Evolutionary conservation across 2,797 vertebrate species (phyloP).

Genomic region (Morus bassanus): DNA sequence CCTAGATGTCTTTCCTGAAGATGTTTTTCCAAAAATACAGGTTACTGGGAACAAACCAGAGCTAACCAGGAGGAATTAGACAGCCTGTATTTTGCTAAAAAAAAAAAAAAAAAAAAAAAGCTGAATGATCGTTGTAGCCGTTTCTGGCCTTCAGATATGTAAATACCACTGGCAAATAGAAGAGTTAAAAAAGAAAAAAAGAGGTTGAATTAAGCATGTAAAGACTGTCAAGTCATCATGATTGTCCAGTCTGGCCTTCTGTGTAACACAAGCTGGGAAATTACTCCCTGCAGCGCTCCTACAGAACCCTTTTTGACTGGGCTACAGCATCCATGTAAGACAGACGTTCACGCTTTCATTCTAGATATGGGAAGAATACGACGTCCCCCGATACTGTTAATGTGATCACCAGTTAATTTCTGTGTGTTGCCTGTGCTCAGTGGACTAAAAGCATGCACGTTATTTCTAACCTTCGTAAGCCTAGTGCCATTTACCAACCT

Average conservation of each 20-base stretch:
- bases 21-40: not conserved
- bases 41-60: not conserved
- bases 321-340: not conserved
- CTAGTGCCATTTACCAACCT: not conserved
- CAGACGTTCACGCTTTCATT: not conserved
- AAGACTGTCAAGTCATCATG: not conserved
- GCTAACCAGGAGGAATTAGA: not conserved
- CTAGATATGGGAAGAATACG: not conserved
- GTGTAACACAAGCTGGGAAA: not conserved
- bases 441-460: not conserved
- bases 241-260: not conserved
- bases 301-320: not conserved
- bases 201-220: not conserved
- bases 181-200: not conserved
- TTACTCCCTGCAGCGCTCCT: not conserved
- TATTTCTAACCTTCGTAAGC: not conserved
- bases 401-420: not conserved
- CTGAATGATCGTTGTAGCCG: not conserved
- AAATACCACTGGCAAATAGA: not conserved
- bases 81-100: not conserved
- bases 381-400: rapidly evolving
- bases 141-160: not conserved
- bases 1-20: not conserved
- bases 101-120: not conserved
- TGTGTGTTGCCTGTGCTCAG: not conserved